A percentile compares a stretch with the other conserved stretches of the same genome.
Conservation (phyloP, 2,113 vertebrate species). For the Ovibos moschatus region DNA sequence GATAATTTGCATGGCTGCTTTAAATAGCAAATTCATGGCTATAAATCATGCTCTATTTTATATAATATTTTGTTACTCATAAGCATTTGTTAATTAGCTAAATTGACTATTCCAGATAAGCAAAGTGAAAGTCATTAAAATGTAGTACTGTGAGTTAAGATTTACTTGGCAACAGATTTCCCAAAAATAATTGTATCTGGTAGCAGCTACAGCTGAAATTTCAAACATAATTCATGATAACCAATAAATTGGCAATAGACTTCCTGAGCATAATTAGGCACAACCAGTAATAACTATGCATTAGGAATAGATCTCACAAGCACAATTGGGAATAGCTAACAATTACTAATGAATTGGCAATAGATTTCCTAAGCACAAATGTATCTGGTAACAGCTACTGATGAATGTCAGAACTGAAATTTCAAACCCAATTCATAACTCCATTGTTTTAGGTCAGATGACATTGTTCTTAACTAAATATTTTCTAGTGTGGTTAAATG, state of each 20-base stretch:
- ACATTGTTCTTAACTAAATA: not conserved
- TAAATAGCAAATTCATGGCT: not conserved
- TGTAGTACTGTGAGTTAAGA: not conserved
- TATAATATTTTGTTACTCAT: not conserved
- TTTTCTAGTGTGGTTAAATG: not conserved
- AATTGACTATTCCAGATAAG: not conserved
- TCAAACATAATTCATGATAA: not conserved
- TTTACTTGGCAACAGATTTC: not conserved
- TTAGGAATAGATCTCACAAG: not conserved
- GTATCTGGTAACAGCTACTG: not conserved
- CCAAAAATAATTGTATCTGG: not conserved
- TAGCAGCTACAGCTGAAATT: conserved; percentile 5
- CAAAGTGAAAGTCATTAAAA: conserved; percentile 31
- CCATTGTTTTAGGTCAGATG: not conserved
- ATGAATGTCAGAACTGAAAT: not conserved
- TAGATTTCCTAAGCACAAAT: not conserved
- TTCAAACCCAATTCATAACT: not conserved
- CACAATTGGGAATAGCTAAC: not conserved
- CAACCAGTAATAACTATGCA: not conserved
- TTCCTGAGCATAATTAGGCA: not conserved
- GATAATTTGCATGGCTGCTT: not conserved
- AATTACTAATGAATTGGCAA: not conserved
- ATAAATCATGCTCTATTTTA: not conserved
- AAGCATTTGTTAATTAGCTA: not conserved
- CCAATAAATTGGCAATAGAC: not conserved